Evolutionary conservation across 2,888 invertebrate species (phyloP).

Genomic region (Torymus aiolomorphi): DNA sequence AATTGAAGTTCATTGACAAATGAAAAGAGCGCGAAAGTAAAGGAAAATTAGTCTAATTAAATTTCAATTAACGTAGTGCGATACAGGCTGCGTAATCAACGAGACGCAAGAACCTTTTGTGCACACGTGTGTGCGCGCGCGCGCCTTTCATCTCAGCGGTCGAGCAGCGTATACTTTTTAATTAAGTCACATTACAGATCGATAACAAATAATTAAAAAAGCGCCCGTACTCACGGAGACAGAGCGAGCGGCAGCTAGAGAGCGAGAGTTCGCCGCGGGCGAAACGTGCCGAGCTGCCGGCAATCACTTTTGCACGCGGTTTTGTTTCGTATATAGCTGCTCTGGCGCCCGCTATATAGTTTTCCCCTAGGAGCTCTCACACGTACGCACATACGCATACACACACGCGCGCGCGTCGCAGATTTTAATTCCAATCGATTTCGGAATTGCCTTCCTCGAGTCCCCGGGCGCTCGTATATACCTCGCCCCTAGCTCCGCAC

Average conservation of each 20-base stretch:
- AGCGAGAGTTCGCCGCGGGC: background rate
- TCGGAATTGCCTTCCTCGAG: conserved; percentile 57
- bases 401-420: background rate
- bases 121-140: too few species aligned
- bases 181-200: conserved; percentile 38
- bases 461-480: conserved; percentile 19
- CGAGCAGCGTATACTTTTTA: conserved; percentile 14
- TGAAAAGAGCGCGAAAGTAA: background rate
- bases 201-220: conserved; percentile 37
- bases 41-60: conserved; percentile 12
- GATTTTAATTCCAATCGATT: conserved; percentile 62
- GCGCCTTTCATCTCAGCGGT: too few species aligned
- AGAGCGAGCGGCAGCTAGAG: background rate
- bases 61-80: conserved; percentile 51
- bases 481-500: too few species aligned
- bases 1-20: too few species aligned
- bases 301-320: conserved; percentile 47
- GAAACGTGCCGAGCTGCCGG: background rate
- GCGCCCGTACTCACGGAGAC: background rate
- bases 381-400: too few species aligned
- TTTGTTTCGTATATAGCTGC: conserved; percentile 19
- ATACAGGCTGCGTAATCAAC: background rate
- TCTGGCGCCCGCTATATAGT: background rate
- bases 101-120: background rate
- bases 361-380: conserved; percentile 33